Conservation (phyloP, 2,113 vertebrate species). For the Hemichromis elongatus region DNA sequence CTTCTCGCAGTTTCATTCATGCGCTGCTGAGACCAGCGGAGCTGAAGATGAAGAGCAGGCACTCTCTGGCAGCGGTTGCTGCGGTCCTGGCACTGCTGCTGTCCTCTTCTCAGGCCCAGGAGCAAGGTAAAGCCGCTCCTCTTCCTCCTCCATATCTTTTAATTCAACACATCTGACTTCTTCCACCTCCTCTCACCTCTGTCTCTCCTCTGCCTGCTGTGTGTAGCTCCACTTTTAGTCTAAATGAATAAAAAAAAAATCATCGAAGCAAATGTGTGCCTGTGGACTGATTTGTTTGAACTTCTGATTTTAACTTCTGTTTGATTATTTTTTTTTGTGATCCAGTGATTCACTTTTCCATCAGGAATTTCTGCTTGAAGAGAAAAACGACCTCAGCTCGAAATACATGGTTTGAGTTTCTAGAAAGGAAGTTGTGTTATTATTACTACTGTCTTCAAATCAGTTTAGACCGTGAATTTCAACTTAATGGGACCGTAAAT, state of each 20-base stretch:
- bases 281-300: conserved; percentile 26
- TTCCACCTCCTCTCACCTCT: neutral
- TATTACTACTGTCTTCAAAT: neutral
- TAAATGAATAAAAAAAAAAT: conserved; percentile 26
- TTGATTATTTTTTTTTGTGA: neutral
- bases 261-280: conserved; percentile 14
- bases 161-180: conserved; percentile 7
- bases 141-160: neutral
- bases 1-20: conserved; percentile 80
- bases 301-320: neutral
- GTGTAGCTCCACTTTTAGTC: neutral
- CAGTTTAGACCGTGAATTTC: neutral
- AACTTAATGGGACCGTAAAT: neutral
- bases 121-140: conserved; percentile 82
- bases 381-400: neutral
- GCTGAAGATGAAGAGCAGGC: conserved; percentile 82
- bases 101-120: conserved; percentile 81
- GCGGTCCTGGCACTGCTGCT: conserved; percentile 80
- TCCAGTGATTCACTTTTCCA: neutral
- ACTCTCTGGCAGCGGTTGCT: conserved; percentile 73
- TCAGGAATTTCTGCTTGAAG: neutral
- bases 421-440: neutral
- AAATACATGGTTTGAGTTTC: neutral
- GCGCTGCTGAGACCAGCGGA: conserved; percentile 76
- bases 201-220: neutral